A percentile compares a stretch with the other conserved stretches of the same genome.
Conservation (phyloP, 2,113 vertebrate species). For the Rhinichthys klamathensis region DNA sequence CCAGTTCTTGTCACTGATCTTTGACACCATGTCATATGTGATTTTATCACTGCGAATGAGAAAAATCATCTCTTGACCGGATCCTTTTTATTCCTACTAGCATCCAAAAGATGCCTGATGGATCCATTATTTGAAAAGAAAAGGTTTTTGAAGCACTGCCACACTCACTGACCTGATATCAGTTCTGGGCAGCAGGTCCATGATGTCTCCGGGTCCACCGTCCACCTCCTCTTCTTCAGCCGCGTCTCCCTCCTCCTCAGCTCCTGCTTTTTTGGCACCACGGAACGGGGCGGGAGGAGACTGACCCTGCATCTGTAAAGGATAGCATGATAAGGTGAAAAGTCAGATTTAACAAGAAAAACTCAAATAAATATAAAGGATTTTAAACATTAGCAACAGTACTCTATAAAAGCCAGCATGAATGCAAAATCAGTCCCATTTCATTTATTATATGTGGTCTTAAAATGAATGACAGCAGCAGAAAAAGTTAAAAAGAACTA, state of each 20-base stretch:
- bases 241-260: conserved; percentile 73
- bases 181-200: conserved; percentile 91
- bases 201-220: conserved; percentile 81
- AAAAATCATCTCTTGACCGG: background rate
- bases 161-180: conserved; percentile 83
- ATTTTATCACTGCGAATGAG: conserved; percentile 86
- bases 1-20: conserved; percentile 97
- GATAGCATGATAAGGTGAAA: background rate
- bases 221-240: conserved; percentile 85
- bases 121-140: background rate
- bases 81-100: background rate
- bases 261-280: conserved; percentile 71
- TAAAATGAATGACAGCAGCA: background rate
- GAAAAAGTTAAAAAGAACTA: too few relatives aligned
- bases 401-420: background rate
- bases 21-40: conserved; percentile 87
- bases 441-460: background rate
- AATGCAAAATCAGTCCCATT: too few relatives aligned
- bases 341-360: background rate
- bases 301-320: conserved; percentile 90
- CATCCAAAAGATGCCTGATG: background rate
- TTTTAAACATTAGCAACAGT: background rate
- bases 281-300: conserved; percentile 83
- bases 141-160: background rate
- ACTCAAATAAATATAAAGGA: background rate